phyloP scores from a whole-genome alignment of 1,140 invertebrate genomes.

The Pseudachorutes palmiensis region DNA sequence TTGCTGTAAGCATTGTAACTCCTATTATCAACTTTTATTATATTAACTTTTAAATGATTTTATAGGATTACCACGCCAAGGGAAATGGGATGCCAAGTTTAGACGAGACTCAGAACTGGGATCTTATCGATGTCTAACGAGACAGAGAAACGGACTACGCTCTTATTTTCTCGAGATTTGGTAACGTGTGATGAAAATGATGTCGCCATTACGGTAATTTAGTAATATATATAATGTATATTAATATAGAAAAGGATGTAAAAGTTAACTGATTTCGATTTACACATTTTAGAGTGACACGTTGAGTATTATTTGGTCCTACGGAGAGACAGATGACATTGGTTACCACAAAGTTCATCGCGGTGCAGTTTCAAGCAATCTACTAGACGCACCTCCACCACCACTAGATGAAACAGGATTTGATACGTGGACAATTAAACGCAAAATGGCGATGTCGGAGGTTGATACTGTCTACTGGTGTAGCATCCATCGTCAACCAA shows the following conservation, averaged over 20 bases:
- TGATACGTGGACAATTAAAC: background rate
- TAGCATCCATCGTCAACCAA: background rate
- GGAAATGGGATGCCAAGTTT: conserved; percentile 52
- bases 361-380: conserved; percentile 7
- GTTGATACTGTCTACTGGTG: conserved; percentile 6
- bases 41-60: background rate
- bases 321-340: conserved; percentile 13
- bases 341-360: conserved; percentile 15
- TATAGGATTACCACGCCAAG: conserved; percentile 59
- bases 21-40: background rate
- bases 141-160: conserved; percentile 61
- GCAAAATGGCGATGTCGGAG: background rate
- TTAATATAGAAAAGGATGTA: background rate
- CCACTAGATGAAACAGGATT: background rate
- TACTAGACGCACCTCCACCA: conserved; percentile 7
- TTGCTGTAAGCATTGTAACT: conserved; percentile 2
- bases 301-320: conserved; percentile 24
- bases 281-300: conserved; percentile 9
- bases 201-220: conserved; percentile 17
- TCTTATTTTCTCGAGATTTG: conserved; percentile 56
- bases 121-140: conserved; percentile 58
- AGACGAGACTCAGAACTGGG: conserved; percentile 60
- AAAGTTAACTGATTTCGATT: background rate
- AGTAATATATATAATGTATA: background rate
- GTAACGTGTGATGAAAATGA: conserved; percentile 54